phyloP scores from a whole-genome alignment of 2,113 vertebrate genomes.

The Pangasianodon gigas region DNA sequence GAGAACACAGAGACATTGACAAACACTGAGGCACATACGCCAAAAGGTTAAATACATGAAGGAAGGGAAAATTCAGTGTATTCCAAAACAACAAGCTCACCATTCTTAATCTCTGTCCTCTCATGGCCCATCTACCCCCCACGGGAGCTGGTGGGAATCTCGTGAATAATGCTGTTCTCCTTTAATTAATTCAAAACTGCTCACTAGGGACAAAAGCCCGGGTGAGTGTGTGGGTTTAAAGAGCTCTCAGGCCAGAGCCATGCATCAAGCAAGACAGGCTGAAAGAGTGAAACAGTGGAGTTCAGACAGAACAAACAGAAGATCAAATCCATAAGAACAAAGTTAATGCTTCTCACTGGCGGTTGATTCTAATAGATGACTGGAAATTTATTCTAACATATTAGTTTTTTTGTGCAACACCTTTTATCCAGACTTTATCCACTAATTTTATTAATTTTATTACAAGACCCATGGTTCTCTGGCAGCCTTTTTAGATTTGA shows the following conservation, averaged over 20 bases:
- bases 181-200: slow-evolving; percentile 61
- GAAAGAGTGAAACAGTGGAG: slow-evolving; percentile 21
- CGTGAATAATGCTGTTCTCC: slow-evolving; percentile 54
- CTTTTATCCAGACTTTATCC: background rate
- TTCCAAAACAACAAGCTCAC: slow-evolving; percentile 48
- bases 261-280: slow-evolving; percentile 43
- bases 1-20: slow-evolving; percentile 29
- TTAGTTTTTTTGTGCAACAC: no score
- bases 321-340: slow-evolving; percentile 7
- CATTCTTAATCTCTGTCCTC: slow-evolving; percentile 50
- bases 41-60: slow-evolving; percentile 52
- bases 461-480: background rate
- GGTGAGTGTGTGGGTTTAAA: slow-evolving; percentile 54
- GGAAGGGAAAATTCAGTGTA: slow-evolving; percentile 42
- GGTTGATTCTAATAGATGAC: background rate
- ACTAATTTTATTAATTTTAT: background rate
- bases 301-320: slow-evolving; percentile 6
- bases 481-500: background rate
- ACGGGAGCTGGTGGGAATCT: slow-evolving; percentile 57
- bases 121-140: slow-evolving; percentile 35
- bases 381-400: background rate
- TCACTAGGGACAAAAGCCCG: slow-evolving; percentile 47
- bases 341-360: background rate
- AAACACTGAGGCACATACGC: slow-evolving; percentile 15
- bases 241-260: slow-evolving; percentile 51